phyloP scores from a whole-genome alignment of 2,113 vertebrate genomes.

The Probosciger aterrimus region DNA sequence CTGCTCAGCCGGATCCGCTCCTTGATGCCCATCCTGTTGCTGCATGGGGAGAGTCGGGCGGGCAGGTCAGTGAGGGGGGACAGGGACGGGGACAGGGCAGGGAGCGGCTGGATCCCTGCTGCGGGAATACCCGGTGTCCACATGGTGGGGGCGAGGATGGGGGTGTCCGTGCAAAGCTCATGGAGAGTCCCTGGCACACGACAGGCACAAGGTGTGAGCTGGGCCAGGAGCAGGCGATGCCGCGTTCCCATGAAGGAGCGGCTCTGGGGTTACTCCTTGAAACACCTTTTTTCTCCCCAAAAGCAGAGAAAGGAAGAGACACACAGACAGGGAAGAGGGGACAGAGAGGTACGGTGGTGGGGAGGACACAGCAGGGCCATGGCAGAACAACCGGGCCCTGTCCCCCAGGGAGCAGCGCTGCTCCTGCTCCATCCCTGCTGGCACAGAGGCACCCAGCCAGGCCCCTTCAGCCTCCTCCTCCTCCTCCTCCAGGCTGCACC shows the following conservation, averaged over 20 bases:
- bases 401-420: background rate
- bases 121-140: accelerated
- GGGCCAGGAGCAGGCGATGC: background rate
- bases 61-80: background rate
- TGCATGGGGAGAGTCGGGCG: slow-evolving; percentile 33
- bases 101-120: background rate
- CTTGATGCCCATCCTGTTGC: slow-evolving; percentile 91
- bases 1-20: slow-evolving; percentile 91
- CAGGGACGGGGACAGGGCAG: background rate
- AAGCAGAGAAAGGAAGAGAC: background rate
- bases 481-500: background rate
- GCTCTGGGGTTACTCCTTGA: background rate
- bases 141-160: accelerated
- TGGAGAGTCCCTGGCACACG: accelerated
- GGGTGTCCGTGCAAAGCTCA: background rate
- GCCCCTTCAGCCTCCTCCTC: background rate
- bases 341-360: accelerated
- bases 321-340: background rate
- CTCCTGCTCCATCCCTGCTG: background rate
- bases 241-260: background rate
- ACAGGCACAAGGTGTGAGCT: accelerated
- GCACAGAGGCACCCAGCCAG: accelerated
- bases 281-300: accelerated
- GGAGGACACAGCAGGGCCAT: background rate
- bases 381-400: accelerated